phyloP scores from a whole-genome alignment of 2,113 vertebrate genomes.

The Sinocyclocheilus anophthalmus region DNA sequence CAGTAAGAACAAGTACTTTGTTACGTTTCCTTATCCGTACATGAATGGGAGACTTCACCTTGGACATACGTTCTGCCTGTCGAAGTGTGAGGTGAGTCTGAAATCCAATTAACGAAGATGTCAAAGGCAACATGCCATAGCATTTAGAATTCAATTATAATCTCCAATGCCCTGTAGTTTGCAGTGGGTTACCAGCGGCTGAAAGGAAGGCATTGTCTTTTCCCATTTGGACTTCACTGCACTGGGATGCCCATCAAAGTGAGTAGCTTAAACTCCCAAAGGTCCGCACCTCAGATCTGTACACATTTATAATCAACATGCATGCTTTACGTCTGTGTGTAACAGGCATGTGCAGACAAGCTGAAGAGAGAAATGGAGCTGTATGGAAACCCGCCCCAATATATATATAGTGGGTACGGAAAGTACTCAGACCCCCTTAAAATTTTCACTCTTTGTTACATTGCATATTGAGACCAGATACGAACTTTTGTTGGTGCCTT shows the following conservation, averaged over 20 bases:
- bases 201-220: conserved; percentile 91
- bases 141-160: not conserved
- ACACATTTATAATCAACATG: no score
- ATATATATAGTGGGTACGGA: no score
- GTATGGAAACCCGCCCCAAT: conserved; percentile 92
- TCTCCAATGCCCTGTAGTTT: conserved; percentile 74
- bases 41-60: conserved; percentile 98
- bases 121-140: not conserved
- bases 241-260: no score
- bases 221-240: conserved; percentile 95
- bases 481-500: no score
- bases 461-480: no score
- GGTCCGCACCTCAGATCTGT: no score
- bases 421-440: no score
- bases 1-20: no score
- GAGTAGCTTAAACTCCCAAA: no score
- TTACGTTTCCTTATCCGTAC: conserved; percentile 95
- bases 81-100: conserved; percentile 92
- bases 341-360: conserved; percentile 96
- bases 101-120: not conserved
- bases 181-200: conserved; percentile 88
- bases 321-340: no score
- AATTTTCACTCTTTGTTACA: no score
- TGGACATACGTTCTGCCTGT: conserved; percentile 94
- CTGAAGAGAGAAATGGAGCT: conserved; percentile 95